These are phyloP conservation scores for Cotesia chilonis DNA, from an alignment of 1,140 invertebrate species.

Conservation along the genomic window DNA sequence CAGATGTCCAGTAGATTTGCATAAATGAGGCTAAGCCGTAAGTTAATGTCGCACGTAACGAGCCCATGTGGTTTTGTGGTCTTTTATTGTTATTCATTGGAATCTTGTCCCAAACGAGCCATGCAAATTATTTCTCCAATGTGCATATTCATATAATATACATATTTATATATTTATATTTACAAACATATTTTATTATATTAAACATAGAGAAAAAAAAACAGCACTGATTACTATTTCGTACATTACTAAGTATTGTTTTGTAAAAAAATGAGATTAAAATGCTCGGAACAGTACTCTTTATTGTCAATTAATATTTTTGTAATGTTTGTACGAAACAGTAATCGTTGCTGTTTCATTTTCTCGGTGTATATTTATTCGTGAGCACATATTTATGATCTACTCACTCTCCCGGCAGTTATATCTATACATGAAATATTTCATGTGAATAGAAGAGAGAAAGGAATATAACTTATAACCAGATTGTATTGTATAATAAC, in stretches of 20 bases:
- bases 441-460: no score
- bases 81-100: conserved; percentile 52
- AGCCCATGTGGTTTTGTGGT: conserved; percentile 43
- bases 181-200: not conserved
- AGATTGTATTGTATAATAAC: conserved; percentile 25
- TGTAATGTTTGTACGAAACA: no score
- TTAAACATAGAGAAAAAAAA: not conserved
- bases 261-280: no score
- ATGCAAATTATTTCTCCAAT: conserved; percentile 48
- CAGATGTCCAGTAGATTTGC: conserved; percentile 58
- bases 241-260: no score
- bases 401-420: no score
- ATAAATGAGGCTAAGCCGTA: conserved; percentile 56
- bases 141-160: conserved; percentile 10
- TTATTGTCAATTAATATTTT: no score
- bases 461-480: no score
- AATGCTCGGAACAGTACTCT: no score
- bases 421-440: no score
- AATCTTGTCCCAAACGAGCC: conserved; percentile 42
- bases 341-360: no score
- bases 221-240: no score
- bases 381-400: not conserved
- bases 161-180: conserved; percentile 1
- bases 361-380: not conserved
- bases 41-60: conserved; percentile 53